Percentiles rank a stretch among this genome's conserved stretches.
These are phyloP conservation scores for Agonopterix arenella DNA, from an alignment of 2,888 invertebrate genomes.

Conservation along the genomic window DNA sequence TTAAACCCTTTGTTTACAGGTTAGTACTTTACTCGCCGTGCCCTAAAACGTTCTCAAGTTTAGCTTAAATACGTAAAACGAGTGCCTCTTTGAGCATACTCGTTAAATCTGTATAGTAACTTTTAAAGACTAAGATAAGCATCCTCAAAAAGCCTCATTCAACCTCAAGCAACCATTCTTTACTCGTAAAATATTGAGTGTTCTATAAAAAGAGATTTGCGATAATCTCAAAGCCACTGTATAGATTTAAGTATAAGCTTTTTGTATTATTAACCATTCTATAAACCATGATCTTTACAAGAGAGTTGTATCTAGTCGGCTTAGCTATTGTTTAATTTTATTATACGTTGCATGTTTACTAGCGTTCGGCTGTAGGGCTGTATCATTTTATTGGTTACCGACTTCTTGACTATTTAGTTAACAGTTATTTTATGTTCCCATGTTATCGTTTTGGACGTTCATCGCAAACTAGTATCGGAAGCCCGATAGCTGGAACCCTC, in stretches of 20 bases:
- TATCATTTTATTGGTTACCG: too few species aligned
- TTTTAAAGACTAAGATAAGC: slow-evolving; percentile 5
- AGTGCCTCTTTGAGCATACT: slow-evolving; percentile 3
- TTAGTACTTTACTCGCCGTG: slow-evolving; percentile 2
- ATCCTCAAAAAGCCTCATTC: slow-evolving; percentile 7
- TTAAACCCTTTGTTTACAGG: slow-evolving; percentile 33
- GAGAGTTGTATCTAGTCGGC: too few species aligned
- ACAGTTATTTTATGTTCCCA: too few species aligned
- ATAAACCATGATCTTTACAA: too few species aligned
- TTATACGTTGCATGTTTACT: too few species aligned
- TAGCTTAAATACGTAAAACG: slow-evolving; percentile 9
- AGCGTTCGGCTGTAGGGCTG: too few species aligned
- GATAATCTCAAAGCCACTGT: not conserved
- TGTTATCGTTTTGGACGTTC: slow-evolving; percentile 6
- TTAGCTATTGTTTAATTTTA: too few species aligned
- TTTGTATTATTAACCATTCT: too few species aligned
- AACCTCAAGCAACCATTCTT: slow-evolving; percentile 4
- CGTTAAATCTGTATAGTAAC: not conserved
- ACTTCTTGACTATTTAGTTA: too few species aligned
- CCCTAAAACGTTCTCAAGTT: slow-evolving; percentile 1
- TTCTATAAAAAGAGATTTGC: slow-evolving; percentile 7
- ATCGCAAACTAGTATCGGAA: slow-evolving; percentile 19
- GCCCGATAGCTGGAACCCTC: slow-evolving; percentile 36
- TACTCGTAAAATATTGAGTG: slow-evolving; percentile 7
- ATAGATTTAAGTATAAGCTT: not conserved